Base-by-base conservation (phyloP, 2,888 invertebrate genomes). In the Cantharis rufa region DNA sequence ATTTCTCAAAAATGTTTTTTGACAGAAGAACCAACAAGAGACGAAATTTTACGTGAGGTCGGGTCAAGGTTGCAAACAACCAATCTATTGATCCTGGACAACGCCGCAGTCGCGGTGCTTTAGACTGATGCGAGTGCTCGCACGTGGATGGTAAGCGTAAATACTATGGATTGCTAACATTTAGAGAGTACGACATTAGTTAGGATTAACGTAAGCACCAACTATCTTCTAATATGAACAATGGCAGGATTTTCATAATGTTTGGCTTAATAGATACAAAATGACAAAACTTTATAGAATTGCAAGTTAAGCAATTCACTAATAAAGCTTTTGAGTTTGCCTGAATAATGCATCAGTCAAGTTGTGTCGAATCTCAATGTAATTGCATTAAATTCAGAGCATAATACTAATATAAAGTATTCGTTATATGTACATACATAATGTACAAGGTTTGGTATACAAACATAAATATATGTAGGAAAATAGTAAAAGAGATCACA, bases 51-150 rank as follows among this genome's bases (percentile, higher is more conserved):
- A 86, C 85, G 83, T 84, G 84, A 86, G 86, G 86, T 86, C 84
- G 85, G 87, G 87, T 87, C 86, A 87, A 87, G 86, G 86, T 86
- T 84, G 82, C 75, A 79, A 81, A 81, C 84, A 84, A 83, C 85
- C 84, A 86, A 85, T 85, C 86, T 86, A 86, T 86, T 86, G 86
- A 86, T 86, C 86, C 84, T 84, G 82, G 80, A 82, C 84, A 82
- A 80, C 84, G 82, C 82, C 82, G 80, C 78, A 68, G 68, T 72
- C 80, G 79, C 76, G 80, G 71, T 77, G 78, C 78, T 81, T 78
- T 76, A 76, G 79, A 74, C 78, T 78, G 76, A 48, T 48, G 48
- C 48, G 48, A 78, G 74, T 77, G 73, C 81, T 80, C 78, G 81
- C 82, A 82, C 82, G 81, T 82, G 82, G 82, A 79, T 79, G 70